Conservation (phyloP, 2,888 invertebrate species). For the Resseliella maxima region DNA sequence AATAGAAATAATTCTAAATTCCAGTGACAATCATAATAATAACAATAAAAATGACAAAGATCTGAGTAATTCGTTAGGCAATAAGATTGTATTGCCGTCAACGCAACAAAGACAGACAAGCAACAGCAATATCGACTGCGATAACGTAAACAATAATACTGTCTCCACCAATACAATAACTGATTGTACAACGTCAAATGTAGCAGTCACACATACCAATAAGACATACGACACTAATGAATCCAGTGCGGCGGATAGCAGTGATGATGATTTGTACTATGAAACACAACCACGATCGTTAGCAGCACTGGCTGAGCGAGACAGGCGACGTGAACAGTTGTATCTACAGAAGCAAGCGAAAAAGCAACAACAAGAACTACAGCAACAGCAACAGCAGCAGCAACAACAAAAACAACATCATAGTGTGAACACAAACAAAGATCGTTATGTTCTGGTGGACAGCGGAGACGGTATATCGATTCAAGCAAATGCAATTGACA, state of each 20-base stretch:
- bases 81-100: neutral
- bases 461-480: neutral
- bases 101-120: neutral
- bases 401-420: constrained; percentile 22
- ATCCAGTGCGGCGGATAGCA: constrained; percentile 23
- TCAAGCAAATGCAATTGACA: constrained; percentile 57
- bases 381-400: constrained; percentile 25
- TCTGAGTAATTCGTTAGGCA: constrained; percentile 32
- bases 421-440: constrained; percentile 35
- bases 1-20: constrained; percentile 53
- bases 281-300: constrained; percentile 54
- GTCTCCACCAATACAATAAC: neutral
- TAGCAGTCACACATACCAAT: neutral
- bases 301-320: constrained; percentile 38
- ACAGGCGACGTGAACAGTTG: constrained; percentile 40
- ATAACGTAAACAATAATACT: constrained; percentile 6
- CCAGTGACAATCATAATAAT: constrained; percentile 55
- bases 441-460: constrained; percentile 44
- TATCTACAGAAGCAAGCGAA: constrained; percentile 48
- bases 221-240: constrained; percentile 31
- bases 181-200: neutral
- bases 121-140: too few relatives aligned
- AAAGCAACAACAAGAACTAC: neutral
- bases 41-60: constrained; percentile 8
- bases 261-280: constrained; percentile 42